These are phyloP conservation scores for Eidolon dupreanum DNA, from an alignment of 2,797 vertebrate species.

Conservation along the genomic window DNA sequence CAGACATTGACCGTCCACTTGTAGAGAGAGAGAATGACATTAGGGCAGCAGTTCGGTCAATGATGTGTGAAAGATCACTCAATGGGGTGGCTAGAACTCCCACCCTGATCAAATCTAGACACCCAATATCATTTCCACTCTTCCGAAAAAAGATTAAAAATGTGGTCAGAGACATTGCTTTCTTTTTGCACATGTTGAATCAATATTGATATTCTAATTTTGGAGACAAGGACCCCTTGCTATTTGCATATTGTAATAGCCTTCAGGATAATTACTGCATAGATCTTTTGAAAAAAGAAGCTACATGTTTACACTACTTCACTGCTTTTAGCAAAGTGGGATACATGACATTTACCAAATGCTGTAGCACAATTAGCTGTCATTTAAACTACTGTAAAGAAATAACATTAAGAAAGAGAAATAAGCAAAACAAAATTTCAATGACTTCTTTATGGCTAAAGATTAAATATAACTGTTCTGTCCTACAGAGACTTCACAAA, in stretches of 20 bases:
- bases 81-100: neutral
- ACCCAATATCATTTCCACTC: neutral
- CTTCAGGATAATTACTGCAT: conserved; percentile 11
- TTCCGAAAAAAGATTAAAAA: neutral
- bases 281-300: conserved; percentile 66
- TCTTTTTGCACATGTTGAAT: conserved; percentile 63
- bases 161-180: conserved; percentile 58
- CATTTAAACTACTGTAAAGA: conserved; percentile 54
- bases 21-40: neutral
- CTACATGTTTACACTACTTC: conserved; percentile 54
- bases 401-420: conserved; percentile 34
- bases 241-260: conserved; percentile 67
- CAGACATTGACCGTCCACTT: neutral
- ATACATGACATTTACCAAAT: conserved; percentile 58
- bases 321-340: conserved; percentile 56
- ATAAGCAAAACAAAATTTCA: conserved; percentile 22
- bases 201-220: conserved; percentile 72
- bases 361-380: conserved; percentile 64
- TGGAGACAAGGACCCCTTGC: conserved; percentile 35
- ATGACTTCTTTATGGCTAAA: conserved; percentile 19
- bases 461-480: neutral
- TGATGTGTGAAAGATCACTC: neutral
- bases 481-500: neutral
- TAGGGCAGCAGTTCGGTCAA: neutral
- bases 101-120: neutral